Evolutionary conservation across 37 sponge, comb jelly and placozoan species (phyloP), one percentile per base, ranked within the genome.

Genomic region (Beroe forskalii): DNA sequence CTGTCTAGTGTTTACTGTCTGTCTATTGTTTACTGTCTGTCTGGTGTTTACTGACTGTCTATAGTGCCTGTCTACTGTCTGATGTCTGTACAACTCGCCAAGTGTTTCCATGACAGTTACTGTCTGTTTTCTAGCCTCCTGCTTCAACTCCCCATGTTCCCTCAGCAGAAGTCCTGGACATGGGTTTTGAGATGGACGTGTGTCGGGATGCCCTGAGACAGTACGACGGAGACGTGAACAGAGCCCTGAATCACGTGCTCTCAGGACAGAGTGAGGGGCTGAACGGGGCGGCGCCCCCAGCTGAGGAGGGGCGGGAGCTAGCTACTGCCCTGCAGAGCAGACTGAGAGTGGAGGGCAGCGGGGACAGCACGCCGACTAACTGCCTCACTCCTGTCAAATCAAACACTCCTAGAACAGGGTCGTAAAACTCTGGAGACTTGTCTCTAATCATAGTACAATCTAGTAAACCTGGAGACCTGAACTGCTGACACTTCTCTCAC

Each of bases 171-270:
- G 31, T 64, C 14, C 31, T 64, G 66, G 86, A 80, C 55, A 80
- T 80, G 86, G 86, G 86, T 0, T 80, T 80, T 80, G 86, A 80
- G 27, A 80, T 80, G 86, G 86, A 80, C 48, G 27, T 44, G 30
- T 80, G 86, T 80, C 37, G 40, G 86, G 86, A 80, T 30, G 86
- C 86, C 1, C 86, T 80, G 3, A 32, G n/a, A 9, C 86, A 80
- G 55, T 80, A 80, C 28, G 86, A 80, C 35, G 35, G 35, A 25
- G 86, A 80, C 55, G 48, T 80, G n/a, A 80, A 32, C 37, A 32
- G 86, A 38, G 86, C 86, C 14, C 86, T 80, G 30, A 80, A 80
- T 48, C 86, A 80, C 55, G 86, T 80, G 25, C 9, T 80, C 12
- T 48, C 55, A 48, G 55, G 55, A 48, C 66, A 64, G 66, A 64